Evolutionary conservation across 2,888 invertebrate genomes (phyloP).

Genomic region (Folsomia manolachei): DNA sequence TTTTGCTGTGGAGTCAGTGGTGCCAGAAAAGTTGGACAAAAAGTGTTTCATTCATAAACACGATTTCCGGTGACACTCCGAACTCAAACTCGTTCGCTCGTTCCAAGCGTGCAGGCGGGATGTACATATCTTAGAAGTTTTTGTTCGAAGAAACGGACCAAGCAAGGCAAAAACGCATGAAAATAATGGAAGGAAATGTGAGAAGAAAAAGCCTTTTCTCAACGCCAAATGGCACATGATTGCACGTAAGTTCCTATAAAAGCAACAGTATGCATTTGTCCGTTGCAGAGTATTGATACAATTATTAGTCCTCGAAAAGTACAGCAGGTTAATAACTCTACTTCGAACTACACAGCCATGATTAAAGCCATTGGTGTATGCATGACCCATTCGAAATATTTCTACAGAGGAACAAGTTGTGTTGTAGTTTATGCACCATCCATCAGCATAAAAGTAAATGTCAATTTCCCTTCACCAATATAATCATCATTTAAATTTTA

Average conservation of each 20-base stretch:
- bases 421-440: background rate
- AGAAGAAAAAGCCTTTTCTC: background rate
- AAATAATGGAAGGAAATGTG: no score
- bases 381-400: background rate
- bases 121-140: background rate
- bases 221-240: background rate
- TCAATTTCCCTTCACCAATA: background rate
- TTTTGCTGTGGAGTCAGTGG: background rate
- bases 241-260: no score
- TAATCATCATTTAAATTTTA: background rate
- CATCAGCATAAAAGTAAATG: background rate
- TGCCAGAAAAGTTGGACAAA: slow-evolving; percentile 35
- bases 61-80: slow-evolving; percentile 49
- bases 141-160: background rate
- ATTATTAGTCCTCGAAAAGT: no score
- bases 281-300: background rate
- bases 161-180: background rate
- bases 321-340: no score
- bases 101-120: slow-evolving; percentile 7
- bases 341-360: no score
- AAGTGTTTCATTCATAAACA: slow-evolving; percentile 51
- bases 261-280: no score
- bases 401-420: background rate
- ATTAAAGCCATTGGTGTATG: background rate
- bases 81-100: background rate